Evolutionary conservation across 2,113 vertebrate species (phyloP).

Genomic region (Coryphaenoides rupestris): DNA sequence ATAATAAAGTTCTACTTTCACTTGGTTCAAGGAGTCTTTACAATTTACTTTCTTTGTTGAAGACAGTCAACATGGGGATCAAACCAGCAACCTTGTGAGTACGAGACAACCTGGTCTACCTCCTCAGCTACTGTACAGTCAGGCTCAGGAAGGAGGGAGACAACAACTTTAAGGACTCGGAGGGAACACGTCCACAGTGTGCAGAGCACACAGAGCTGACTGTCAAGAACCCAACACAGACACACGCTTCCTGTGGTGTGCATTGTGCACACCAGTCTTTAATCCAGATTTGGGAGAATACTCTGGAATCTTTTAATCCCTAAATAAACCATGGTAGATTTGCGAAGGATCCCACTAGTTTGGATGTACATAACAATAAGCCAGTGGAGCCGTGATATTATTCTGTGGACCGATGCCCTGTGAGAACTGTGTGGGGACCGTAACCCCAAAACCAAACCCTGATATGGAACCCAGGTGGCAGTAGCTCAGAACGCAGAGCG

Average conservation of each 20-base stretch:
- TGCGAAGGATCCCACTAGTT: neutral
- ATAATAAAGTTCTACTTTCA: conserved; percentile 53
- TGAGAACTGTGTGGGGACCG: conserved; percentile 15
- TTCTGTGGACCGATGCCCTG: neutral
- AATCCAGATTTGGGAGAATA: conserved; percentile 48
- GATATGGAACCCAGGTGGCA: too few species aligned
- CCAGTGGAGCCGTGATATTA: conserved; percentile 14
- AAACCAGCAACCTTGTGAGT: too few species aligned
- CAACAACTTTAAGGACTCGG: too few species aligned
- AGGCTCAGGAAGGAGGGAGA: too few species aligned
- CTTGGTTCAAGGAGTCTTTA: conserved; percentile 14
- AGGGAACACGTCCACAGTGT: too few species aligned
- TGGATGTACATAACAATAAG: neutral
- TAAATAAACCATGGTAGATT: conserved; percentile 34
- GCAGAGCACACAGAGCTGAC: too few species aligned
- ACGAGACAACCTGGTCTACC: too few species aligned
- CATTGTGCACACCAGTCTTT: conserved; percentile 31
- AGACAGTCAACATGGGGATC: neutral
- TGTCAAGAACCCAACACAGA: neutral
- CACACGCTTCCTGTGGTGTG: too few species aligned
- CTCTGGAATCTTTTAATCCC: conserved; percentile 42
- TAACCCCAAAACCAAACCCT: too few species aligned
- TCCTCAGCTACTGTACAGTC: too few species aligned
- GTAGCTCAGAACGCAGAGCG: too few species aligned
- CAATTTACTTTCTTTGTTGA: neutral